Evolutionary conservation across 2,797 vertebrate species (phyloP).

Genomic region (Rhyacichthys aspro): DNA sequence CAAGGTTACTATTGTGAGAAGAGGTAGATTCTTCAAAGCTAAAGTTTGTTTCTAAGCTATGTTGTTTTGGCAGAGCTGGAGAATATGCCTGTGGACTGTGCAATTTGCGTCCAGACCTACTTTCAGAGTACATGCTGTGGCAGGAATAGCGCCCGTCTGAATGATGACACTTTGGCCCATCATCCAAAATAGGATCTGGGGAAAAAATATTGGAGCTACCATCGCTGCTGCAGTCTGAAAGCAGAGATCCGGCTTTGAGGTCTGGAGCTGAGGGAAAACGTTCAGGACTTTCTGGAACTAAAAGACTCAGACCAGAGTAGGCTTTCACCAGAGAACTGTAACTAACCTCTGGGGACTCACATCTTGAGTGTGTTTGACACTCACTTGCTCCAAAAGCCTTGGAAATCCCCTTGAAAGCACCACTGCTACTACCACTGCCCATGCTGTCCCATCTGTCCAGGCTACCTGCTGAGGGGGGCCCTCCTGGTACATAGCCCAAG

Average conservation of each 20-base stretch:
- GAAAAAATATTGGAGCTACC: slow-evolving; percentile 91
- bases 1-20: neutral
- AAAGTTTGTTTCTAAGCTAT: slow-evolving; percentile 69
- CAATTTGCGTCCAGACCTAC: slow-evolving; percentile 41
- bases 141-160: slow-evolving; percentile 57
- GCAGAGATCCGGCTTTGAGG: slow-evolving; percentile 82
- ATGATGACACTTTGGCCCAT: slow-evolving; percentile 86
- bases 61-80: slow-evolving; percentile 75
- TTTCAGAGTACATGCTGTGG: slow-evolving; percentile 29
- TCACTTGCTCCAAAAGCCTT: slow-evolving; percentile 71
- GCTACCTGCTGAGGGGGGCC: slow-evolving; percentile 73
- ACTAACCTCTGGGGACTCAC: slow-evolving; percentile 87
- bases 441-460: slow-evolving; percentile 85
- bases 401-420: slow-evolving; percentile 28
- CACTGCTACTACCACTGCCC: slow-evolving; percentile 60
- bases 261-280: slow-evolving; percentile 81
- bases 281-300: slow-evolving; percentile 86
- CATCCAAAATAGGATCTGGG: slow-evolving; percentile 86
- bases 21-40: slow-evolving; percentile 12
- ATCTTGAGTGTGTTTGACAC: slow-evolving; percentile 85
- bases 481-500: slow-evolving; percentile 69
- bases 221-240: slow-evolving; percentile 92
- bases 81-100: slow-evolving; percentile 28
- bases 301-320: slow-evolving; percentile 85
- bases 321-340: slow-evolving; percentile 89